A percentile compares a stretch with the other conserved stretches of the same genome.
phyloP scores from a whole-genome alignment of 2,113 vertebrate species.

The Lepisosteus oculatus region DNA sequence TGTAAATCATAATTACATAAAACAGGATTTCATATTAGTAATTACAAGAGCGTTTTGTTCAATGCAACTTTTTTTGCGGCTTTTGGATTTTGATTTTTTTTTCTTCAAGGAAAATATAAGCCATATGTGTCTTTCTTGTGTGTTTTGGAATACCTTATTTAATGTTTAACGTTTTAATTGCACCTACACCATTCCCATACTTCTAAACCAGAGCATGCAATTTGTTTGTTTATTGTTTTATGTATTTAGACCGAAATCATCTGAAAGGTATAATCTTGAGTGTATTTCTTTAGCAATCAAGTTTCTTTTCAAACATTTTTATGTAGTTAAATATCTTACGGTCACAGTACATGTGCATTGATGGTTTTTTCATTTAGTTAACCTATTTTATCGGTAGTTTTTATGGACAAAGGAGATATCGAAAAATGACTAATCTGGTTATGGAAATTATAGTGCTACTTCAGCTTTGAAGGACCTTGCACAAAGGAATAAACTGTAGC shows the following conservation, averaged over 20 bases:
- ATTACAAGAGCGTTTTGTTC: constrained; percentile 25
- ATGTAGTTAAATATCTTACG: constrained; percentile 3
- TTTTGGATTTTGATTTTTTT: constrained; percentile 24
- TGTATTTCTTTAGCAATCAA: constrained; percentile 17
- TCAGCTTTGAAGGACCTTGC: no score
- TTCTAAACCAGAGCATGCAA: constrained; percentile 21
- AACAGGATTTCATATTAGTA: constrained; percentile 22
- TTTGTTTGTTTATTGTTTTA: constrained; percentile 23
- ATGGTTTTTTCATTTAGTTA: no score
- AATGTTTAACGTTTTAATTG: constrained; percentile 17
- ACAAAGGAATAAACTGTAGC: no score
- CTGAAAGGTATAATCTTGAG: constrained; percentile 17
- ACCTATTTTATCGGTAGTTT: no score
- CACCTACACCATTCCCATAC: constrained; percentile 13
- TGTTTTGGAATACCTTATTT: constrained; percentile 19
- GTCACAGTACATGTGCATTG: neutral
- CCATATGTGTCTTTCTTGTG: constrained; percentile 18
- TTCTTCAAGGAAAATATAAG: constrained; percentile 15
- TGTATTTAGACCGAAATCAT: constrained; percentile 17
- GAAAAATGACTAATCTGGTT: no score
- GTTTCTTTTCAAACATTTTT: constrained; percentile 17
- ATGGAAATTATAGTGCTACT: no score
- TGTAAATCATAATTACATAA: constrained; percentile 24
- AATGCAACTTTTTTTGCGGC: constrained; percentile 8
- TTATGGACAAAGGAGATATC: no score